Conservation (phyloP, 2,888 invertebrate species). For the Arrhopalites spinosus region DNA sequence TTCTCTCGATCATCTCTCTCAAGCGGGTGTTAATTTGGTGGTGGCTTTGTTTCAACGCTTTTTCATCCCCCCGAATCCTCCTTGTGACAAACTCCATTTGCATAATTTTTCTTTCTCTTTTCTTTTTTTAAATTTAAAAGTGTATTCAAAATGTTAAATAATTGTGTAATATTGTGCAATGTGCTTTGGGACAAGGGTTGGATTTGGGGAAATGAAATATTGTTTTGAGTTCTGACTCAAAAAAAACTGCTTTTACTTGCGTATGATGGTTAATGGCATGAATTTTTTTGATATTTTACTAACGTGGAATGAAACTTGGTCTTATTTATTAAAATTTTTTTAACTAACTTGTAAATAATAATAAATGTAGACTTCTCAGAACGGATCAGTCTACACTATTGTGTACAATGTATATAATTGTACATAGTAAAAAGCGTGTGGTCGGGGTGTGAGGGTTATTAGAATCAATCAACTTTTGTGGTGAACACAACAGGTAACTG, state of each 20-base stretch:
- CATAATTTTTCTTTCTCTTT: constrained; percentile 20
- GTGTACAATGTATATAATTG: constrained; percentile 19
- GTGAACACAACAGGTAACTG: constrained; percentile 53
- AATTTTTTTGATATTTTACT: background rate
- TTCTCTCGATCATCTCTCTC: constrained; percentile 26
- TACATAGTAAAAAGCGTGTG: constrained; percentile 6
- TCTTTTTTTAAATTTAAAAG: constrained; percentile 16
- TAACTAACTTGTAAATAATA: background rate
- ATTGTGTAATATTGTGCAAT: background rate
- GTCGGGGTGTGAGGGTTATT: background rate
- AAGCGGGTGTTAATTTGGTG: constrained; percentile 6
- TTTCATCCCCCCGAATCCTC: background rate
- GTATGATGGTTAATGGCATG: background rate
- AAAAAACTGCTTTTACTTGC: constrained; percentile 1
- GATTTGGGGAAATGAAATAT: background rate
- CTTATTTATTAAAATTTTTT: background rate
- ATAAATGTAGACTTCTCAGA: constrained; percentile 12
- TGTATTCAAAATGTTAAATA: background rate
- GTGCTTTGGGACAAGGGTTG: background rate
- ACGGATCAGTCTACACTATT: constrained; percentile 29
- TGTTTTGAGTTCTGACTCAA: background rate
- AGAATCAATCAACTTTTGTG: background rate
- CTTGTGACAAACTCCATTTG: background rate
- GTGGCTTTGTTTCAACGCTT: background rate
- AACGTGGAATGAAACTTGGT: constrained; percentile 5